A percentile compares a stretch with the other conserved stretches of the same genome.
Evolutionary conservation across 1,140 invertebrate species (phyloP).

Genomic region (Sarcophaga peregrina): DNA sequence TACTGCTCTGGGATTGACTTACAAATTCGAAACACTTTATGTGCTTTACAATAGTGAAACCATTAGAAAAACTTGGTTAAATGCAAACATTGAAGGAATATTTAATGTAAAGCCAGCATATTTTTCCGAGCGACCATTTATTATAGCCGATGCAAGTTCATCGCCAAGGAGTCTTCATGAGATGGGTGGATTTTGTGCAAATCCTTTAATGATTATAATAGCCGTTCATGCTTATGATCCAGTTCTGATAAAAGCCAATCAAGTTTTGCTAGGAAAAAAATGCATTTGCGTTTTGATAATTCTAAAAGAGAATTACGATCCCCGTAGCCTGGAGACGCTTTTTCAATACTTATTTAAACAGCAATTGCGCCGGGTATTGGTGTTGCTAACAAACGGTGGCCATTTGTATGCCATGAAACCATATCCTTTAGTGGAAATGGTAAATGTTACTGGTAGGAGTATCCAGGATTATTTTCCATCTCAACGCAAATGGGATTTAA

Average conservation of each 20-base stretch:
- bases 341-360: background rate
- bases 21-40: background rate
- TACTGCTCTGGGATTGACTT: background rate
- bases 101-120: background rate
- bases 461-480: background rate
- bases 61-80: background rate
- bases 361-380: background rate
- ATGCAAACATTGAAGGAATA: background rate
- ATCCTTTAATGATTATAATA: background rate
- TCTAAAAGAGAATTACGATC: background rate
- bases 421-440: background rate
- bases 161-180: background rate
- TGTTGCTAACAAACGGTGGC: background rate
- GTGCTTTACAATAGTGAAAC: background rate
- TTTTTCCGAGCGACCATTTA: background rate
- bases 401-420: constrained; percentile 15
- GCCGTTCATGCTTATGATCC: background rate
- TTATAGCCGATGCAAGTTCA: background rate
- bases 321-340: background rate
- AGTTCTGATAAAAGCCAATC: background rate
- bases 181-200: background rate
- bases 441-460: background rate
- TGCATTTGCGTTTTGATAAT: background rate
- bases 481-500: background rate
- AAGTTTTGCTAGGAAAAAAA: background rate